Percentiles rank a stretch among this genome's conserved stretches.
Conservation (phyloP, 2,888 invertebrate genomes). For the Odiellus spinosus region DNA sequence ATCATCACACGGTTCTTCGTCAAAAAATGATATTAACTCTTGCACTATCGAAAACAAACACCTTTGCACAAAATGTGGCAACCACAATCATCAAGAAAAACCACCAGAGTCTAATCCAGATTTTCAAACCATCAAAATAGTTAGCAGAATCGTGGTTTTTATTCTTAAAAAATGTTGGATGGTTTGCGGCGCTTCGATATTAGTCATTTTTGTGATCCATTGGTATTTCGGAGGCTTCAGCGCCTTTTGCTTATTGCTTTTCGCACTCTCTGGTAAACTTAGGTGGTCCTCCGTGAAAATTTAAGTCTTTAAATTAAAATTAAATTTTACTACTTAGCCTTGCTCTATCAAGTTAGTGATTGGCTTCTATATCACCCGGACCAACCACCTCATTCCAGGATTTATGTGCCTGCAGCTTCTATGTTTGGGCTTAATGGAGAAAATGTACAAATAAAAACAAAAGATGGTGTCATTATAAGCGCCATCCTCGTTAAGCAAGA, state of each 20-base stretch:
- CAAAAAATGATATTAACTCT: too few species aligned
- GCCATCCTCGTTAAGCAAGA: slow-evolving; percentile 31
- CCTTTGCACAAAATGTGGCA: too few species aligned
- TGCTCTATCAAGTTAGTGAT: slow-evolving; percentile 62
- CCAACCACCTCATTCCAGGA: slow-evolving; percentile 69
- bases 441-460: slow-evolving; percentile 15
- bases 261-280: slow-evolving; percentile 11
- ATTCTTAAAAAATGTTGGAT: slow-evolving; percentile 15
- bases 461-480: slow-evolving; percentile 30
- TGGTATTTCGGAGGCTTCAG: slow-evolving; percentile 14
- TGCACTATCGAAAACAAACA: too few species aligned
- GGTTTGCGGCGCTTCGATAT: slow-evolving; percentile 12
- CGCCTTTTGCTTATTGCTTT: slow-evolving; percentile 12
- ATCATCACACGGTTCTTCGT: too few species aligned
- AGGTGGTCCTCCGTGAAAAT: too few species aligned
- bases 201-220: slow-evolving; percentile 15
- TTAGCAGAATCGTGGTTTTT: slow-evolving; percentile 9
- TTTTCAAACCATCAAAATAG: slow-evolving; percentile 1
- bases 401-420: slow-evolving; percentile 72
- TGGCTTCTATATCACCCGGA: slow-evolving; percentile 74
- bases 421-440: slow-evolving; percentile 54
- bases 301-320: too few species aligned
- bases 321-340: slow-evolving; percentile 2
- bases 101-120: slow-evolving; percentile 1
- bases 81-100: too few species aligned